These are phyloP conservation scores for Chelonus formosanus DNA, from an alignment of 2,888 invertebrate genomes.

Conservation along the genomic window DNA sequence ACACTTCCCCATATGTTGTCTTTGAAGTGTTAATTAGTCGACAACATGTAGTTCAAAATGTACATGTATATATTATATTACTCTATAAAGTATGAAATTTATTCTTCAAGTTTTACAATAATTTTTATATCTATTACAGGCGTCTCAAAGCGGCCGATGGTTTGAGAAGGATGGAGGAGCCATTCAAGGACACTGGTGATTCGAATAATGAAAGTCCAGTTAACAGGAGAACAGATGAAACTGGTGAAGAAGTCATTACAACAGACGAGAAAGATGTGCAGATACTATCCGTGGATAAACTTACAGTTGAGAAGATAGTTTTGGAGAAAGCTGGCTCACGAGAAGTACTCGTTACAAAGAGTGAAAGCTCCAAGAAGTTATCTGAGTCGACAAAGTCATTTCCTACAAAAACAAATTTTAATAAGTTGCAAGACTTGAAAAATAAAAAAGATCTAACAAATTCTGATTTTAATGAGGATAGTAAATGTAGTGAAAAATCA, in stretches of 20 bases:
- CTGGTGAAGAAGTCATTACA: conserved; percentile 6
- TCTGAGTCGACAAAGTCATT: conserved; percentile 37
- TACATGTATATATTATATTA: too few species aligned
- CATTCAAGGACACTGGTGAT: conserved; percentile 27
- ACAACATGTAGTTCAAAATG: too few species aligned
- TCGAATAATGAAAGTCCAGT: conserved; percentile 8
- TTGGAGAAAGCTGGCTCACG: conserved; percentile 45
- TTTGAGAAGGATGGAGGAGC: conserved; percentile 41
- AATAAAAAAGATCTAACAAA: neutral
- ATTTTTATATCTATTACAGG: conserved; percentile 38
- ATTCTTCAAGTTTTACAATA: neutral
- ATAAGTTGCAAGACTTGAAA: neutral
- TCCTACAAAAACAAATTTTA: neutral
- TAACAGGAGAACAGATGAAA: conserved; percentile 18
- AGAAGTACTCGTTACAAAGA: conserved; percentile 48
- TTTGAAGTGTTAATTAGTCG: too few species aligned
- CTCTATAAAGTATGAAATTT: too few species aligned
- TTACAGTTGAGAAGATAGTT: conserved; percentile 52
- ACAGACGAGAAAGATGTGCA: conserved; percentile 37
- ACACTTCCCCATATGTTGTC: too few species aligned
- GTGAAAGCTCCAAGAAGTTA: conserved; percentile 45
- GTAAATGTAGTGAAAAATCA: neutral
- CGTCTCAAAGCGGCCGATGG: conserved; percentile 21
- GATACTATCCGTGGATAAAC: conserved; percentile 50
- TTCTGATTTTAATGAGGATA: neutral